These are phyloP conservation scores for Drosophila kikkawai DNA, from an alignment of 1,140 invertebrate species.

Conservation along the genomic window DNA sequence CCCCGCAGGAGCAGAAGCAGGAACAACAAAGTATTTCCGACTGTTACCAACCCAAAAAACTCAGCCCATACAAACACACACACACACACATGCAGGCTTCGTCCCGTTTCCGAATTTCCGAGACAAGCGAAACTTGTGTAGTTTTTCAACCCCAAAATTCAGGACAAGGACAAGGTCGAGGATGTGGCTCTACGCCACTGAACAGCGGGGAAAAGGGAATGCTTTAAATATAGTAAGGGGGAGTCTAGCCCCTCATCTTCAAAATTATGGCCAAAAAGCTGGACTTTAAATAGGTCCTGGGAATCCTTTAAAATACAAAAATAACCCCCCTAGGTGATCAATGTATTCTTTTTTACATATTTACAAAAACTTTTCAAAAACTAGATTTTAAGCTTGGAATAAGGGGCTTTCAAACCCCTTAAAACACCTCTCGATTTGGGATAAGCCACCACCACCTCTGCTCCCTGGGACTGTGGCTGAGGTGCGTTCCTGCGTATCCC, in stretches of 20 bases:
- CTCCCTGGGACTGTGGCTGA: background rate
- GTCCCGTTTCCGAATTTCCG: constrained; percentile 65
- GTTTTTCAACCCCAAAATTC: constrained; percentile 68
- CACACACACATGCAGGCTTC: background rate
- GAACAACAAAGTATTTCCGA: constrained; percentile 38
- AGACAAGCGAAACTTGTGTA: constrained; percentile 33
- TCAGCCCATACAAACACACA: constrained; percentile 20
- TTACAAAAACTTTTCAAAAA: background rate
- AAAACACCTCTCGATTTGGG: background rate
- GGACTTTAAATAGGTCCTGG: background rate
- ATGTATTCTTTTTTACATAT: too few species aligned
- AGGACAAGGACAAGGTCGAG: constrained; percentile 55
- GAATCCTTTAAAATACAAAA: background rate
- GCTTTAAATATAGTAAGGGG: constrained; percentile 2
- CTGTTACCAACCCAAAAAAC: constrained; percentile 63
- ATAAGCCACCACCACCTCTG: constrained; percentile 13
- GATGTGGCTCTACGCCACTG: constrained; percentile 37
- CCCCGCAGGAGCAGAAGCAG: constrained; percentile 38
- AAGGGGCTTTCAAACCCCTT: background rate
- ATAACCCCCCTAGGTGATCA: background rate
- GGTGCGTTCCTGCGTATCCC: constrained; percentile 34
- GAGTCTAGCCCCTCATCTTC: background rate
- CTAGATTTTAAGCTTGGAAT: background rate
- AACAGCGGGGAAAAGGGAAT: background rate
- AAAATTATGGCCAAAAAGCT: too few species aligned